Percentiles rank a stretch among this genome's conserved stretches.
Conservation (phyloP, 2,797 vertebrate genomes). For the Vespertilio murinus region DNA sequence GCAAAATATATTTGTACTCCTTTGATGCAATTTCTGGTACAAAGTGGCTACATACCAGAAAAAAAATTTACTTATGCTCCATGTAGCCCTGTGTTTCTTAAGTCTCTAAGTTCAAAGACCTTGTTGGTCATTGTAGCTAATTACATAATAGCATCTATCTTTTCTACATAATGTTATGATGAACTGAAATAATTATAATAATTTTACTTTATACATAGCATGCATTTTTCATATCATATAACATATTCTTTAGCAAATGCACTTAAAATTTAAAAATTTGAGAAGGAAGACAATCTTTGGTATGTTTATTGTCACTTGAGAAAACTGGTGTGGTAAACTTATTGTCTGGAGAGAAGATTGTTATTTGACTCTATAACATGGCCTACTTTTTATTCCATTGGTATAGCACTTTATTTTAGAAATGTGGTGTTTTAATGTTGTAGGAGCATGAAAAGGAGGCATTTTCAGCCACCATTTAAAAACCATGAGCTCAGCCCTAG, state of each 20-base stretch:
- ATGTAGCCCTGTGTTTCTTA: neutral
- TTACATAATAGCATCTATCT: slow-evolving; percentile 21
- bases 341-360: slow-evolving; percentile 53
- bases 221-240: slow-evolving; percentile 59
- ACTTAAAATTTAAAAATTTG: slow-evolving; percentile 59
- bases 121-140: neutral
- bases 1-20: neutral
- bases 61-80: neutral
- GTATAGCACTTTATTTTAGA: slow-evolving; percentile 46
- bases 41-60: neutral
- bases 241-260: slow-evolving; percentile 30
- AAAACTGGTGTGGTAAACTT: slow-evolving; percentile 49
- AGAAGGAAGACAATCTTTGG: slow-evolving; percentile 49
- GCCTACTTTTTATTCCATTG: slow-evolving; percentile 18
- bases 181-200: slow-evolving; percentile 50
- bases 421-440: neutral
- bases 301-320: slow-evolving; percentile 59
- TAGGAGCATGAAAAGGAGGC: neutral
- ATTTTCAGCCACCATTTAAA: slow-evolving; percentile 44
- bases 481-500: slow-evolving; percentile 52
- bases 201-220: slow-evolving; percentile 4
- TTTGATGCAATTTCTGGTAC: neutral
- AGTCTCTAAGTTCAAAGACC: neutral
- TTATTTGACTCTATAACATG: slow-evolving; percentile 50
- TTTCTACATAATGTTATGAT: slow-evolving; percentile 46